Percentiles rank a stretch among this genome's conserved stretches.
Conservation (phyloP, 2,113 vertebrate genomes). For the Crotalus viridis region DNA sequence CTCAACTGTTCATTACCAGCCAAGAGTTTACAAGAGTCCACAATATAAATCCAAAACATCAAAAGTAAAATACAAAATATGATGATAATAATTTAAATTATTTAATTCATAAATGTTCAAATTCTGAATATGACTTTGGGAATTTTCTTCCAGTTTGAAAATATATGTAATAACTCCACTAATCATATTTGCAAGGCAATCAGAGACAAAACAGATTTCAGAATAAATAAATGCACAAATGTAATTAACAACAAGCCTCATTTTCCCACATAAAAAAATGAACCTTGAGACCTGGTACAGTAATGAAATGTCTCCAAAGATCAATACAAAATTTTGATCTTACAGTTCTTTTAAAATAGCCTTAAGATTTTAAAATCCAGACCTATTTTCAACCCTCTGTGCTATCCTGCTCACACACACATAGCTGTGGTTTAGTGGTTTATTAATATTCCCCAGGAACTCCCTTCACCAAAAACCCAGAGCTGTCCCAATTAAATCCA, state of each 20-base stretch:
- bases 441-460: too few relatives aligned
- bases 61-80: not conserved
- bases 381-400: not conserved
- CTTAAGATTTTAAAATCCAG: not conserved
- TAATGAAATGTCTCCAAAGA: not conserved
- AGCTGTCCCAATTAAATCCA: too few relatives aligned
- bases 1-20: not conserved
- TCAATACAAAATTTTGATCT: not conserved
- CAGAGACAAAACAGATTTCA: accelerated
- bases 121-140: slow-evolving; percentile 30
- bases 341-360: not conserved
- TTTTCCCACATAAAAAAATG: not conserved
- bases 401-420: too few relatives aligned
- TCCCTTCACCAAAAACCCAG: too few relatives aligned
- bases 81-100: slow-evolving; percentile 2
- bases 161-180: slow-evolving; percentile 9
- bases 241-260: not conserved
- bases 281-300: not conserved
- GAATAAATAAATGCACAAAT: not conserved
- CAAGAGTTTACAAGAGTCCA: not conserved
- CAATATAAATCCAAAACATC: not conserved
- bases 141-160: slow-evolving; percentile 19
- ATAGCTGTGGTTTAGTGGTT: too few relatives aligned
- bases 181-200: slow-evolving; percentile 18
- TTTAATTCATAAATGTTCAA: slow-evolving; percentile 36